These are phyloP conservation scores for Oryzias sinensis DNA, from an alignment of 2,797 vertebrate species.

Conservation along the genomic window DNA sequence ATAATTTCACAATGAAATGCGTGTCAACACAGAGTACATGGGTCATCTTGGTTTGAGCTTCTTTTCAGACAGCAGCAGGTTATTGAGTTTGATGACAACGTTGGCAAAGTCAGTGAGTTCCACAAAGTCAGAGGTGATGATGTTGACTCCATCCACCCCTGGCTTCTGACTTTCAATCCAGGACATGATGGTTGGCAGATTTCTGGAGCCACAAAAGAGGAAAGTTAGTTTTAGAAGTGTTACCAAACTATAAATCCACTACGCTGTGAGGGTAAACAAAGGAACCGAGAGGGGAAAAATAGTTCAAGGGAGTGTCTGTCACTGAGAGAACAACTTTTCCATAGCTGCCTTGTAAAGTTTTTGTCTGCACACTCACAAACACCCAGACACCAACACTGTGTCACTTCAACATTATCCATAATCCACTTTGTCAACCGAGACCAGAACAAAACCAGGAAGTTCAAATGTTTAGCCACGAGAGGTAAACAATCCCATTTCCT, in stretches of 20 bases:
- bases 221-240: neutral
- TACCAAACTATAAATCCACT: neutral
- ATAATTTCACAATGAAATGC: neutral
- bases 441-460: conserved; percentile 79
- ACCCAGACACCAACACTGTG: conserved; percentile 11
- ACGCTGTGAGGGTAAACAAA: neutral
- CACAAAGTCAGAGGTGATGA: conserved; percentile 98
- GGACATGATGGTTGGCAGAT: conserved; percentile 91
- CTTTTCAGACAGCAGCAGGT: conserved; percentile 79
- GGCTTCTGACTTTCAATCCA: conserved; percentile 94
- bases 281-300: neutral
- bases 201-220: conserved; percentile 71
- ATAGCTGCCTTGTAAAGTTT: conserved; percentile 22
- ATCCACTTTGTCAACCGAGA: conserved; percentile 28
- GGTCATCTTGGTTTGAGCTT: conserved; percentile 62
- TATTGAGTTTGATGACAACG: conserved; percentile 90
- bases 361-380: conserved; percentile 13
- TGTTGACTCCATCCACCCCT: conserved; percentile 90
- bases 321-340: conserved; percentile 2
- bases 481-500: conserved; percentile 75
- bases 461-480: conserved; percentile 60
- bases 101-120: conserved; percentile 95
- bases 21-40: neutral
- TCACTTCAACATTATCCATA: conserved; percentile 28
- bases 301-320: conserved; percentile 21